Conservation (phyloP, 2,113 vertebrate genomes). For the Nothoprocta pentlandii region DNA sequence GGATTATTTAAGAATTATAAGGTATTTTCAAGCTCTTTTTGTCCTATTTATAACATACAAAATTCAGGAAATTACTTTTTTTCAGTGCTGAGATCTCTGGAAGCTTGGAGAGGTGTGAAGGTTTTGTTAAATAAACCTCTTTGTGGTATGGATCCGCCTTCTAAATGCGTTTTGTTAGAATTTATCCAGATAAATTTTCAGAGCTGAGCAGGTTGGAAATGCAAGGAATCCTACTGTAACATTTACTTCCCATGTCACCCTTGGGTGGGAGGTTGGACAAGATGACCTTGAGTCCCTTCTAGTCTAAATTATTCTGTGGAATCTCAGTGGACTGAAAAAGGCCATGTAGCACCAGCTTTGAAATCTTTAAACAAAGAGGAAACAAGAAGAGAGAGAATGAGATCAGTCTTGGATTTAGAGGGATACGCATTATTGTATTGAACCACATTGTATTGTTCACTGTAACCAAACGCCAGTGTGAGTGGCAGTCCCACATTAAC, state of each 20-base stretch:
- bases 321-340: background rate
- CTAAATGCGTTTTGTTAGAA: background rate
- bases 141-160: background rate
- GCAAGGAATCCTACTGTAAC: background rate
- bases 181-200: background rate
- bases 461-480: background rate
- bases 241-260: background rate
- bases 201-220: background rate
- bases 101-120: background rate
- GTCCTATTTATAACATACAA: background rate
- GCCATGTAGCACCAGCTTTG: background rate
- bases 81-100: background rate
- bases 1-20: background rate
- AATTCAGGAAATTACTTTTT: background rate
- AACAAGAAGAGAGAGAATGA: background rate
- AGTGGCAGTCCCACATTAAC: background rate
- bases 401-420: background rate
- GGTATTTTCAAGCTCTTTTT: conserved; percentile 19
- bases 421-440: background rate
- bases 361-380: background rate
- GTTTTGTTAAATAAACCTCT: background rate
- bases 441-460: background rate
- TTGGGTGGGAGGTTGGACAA: accelerated
- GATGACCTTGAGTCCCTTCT: background rate
- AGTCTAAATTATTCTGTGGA: background rate